phyloP scores from a whole-genome alignment of 2,113 vertebrate genomes.

The Catharus fuscescens region DNA sequence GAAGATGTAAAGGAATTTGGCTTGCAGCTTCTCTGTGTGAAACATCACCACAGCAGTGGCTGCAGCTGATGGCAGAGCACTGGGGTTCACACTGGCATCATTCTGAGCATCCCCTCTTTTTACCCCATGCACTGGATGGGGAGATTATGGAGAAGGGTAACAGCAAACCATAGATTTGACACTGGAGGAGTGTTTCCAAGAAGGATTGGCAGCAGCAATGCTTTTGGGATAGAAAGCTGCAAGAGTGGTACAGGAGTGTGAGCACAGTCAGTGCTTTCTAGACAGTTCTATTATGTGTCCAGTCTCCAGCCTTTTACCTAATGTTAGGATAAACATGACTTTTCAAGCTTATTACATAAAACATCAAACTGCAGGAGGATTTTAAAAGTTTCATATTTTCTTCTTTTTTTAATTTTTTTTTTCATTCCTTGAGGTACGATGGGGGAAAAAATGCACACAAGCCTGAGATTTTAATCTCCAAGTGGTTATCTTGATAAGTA shows the following conservation, averaged over 20 bases:
- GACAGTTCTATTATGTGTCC: neutral
- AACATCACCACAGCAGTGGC: neutral
- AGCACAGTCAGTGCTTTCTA: neutral
- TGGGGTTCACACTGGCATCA: neutral
- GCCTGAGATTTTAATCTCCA: constrained; percentile 70
- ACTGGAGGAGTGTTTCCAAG: neutral
- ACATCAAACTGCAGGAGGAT: rapidly evolving
- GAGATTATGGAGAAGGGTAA: neutral
- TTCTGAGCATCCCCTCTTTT: neutral
- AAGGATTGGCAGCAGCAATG: neutral
- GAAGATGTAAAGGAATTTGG: neutral
- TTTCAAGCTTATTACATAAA: neutral
- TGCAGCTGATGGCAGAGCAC: neutral
- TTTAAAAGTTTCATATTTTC: neutral
- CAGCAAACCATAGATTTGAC: neutral
- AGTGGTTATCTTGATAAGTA: constrained; percentile 74
- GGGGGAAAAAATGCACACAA: neutral
- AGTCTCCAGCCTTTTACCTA: neutral
- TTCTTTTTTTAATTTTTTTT: neutral
- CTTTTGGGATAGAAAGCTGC: neutral
- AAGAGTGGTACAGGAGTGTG: neutral
- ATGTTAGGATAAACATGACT: neutral
- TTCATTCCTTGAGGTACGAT: neutral
- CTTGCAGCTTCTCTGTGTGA: neutral
- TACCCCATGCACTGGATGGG: rapidly evolving